Evolutionary conservation across 2,888 invertebrate genomes (phyloP).

Genomic region (Tricholauxania praeusta): DNA sequence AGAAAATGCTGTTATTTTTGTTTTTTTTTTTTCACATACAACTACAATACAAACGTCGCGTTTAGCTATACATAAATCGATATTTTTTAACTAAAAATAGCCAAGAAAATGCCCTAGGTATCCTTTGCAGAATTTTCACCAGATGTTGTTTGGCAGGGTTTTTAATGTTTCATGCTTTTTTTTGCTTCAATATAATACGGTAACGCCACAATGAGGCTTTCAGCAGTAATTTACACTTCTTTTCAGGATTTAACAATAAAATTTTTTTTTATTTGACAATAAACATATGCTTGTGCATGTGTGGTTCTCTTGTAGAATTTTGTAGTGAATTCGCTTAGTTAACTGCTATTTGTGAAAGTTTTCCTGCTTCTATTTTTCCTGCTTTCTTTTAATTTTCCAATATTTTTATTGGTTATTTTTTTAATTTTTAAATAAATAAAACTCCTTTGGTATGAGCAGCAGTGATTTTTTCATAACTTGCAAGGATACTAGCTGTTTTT

Average conservation of each 20-base stretch:
- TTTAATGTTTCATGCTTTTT: background rate
- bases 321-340: too few relatives aligned
- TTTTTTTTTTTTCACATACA: background rate
- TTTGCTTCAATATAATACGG: background rate
- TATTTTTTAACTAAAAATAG: slow-evolving; percentile 39
- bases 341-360: background rate
- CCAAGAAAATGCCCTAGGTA: slow-evolving; percentile 20
- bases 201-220: too few relatives aligned
- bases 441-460: slow-evolving; percentile 22
- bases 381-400: background rate
- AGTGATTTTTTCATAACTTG: slow-evolving; percentile 37
- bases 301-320: too few relatives aligned
- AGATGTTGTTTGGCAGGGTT: background rate
- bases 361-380: background rate
- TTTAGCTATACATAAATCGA: slow-evolving; percentile 28
- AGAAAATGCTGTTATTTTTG: slow-evolving; percentile 20
- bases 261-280: too few relatives aligned
- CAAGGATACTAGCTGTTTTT: slow-evolving; percentile 36
- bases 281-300: too few relatives aligned
- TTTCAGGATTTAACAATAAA: too few relatives aligned
- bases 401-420: slow-evolving; percentile 9
- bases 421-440: background rate
- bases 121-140: background rate
- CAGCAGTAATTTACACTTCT: too few relatives aligned
- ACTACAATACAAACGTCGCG: background rate